phyloP scores from a whole-genome alignment of 2,888 invertebrate genomes.

The Cerceris rybyensis region DNA sequence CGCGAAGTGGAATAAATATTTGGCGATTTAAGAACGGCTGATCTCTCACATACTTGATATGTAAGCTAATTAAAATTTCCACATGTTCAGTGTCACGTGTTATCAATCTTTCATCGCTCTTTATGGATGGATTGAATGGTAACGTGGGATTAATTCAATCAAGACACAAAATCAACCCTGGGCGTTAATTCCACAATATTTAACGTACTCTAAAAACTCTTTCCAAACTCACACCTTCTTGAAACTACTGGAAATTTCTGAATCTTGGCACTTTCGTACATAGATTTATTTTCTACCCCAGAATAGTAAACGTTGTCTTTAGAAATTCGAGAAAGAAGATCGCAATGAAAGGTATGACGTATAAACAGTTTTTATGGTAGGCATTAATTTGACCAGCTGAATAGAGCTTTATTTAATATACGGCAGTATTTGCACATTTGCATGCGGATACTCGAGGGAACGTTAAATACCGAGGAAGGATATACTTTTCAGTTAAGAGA shows the following conservation, averaged over 20 bases:
- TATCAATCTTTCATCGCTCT: too few species aligned
- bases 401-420: not conserved
- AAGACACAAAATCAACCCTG: too few species aligned
- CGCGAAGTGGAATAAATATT: constrained; percentile 3
- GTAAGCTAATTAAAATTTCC: too few species aligned
- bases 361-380: not conserved
- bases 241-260: too few species aligned
- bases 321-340: not conserved
- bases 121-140: too few species aligned
- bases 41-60: too few species aligned
- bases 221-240: too few species aligned
- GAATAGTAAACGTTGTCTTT: not conserved
- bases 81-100: too few species aligned
- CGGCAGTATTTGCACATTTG: not conserved
- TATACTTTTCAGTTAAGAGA: constrained; percentile 15
- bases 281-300: not conserved
- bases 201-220: too few species aligned
- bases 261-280: not conserved
- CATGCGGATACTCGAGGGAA: not conserved
- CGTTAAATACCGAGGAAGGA: not conserved
- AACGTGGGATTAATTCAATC: too few species aligned
- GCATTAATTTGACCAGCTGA: not conserved
- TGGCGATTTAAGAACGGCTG: not conserved
- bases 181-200: too few species aligned
- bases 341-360: not conserved